Evolutionary conservation across 2,797 vertebrate genomes (phyloP).

Genomic region (Sebastiscus albofasciatus): DNA sequence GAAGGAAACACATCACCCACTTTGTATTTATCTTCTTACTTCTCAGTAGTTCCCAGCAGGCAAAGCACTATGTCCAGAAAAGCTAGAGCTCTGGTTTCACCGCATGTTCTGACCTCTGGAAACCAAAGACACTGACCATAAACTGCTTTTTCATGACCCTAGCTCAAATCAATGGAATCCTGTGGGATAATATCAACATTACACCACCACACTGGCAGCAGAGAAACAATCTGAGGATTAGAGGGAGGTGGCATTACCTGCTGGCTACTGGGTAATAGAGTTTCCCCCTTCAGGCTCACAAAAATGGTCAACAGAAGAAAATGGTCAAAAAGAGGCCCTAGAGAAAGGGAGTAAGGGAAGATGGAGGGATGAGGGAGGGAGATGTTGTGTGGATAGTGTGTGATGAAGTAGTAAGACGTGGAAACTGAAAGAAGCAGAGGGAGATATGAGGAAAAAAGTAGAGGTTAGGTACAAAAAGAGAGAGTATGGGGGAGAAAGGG

Average conservation of each 20-base stretch:
- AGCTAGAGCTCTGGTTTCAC: constrained; percentile 78
- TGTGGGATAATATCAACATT: constrained; percentile 80
- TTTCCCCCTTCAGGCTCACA: constrained; percentile 47
- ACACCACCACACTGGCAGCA: constrained; percentile 61
- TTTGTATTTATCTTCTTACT: constrained; percentile 65
- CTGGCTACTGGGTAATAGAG: constrained; percentile 64
- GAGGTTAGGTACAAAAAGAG: constrained; percentile 23
- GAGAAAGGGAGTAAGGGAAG: constrained; percentile 13
- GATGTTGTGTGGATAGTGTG: not conserved
- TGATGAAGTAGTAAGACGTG: constrained; percentile 27
- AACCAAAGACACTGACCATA: constrained; percentile 81
- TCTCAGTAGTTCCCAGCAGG: constrained; percentile 73
- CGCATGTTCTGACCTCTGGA: constrained; percentile 77
- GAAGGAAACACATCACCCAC: constrained; percentile 26
- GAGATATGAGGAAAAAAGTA: constrained; percentile 20
- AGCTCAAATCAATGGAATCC: constrained; percentile 73
- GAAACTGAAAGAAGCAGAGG: constrained; percentile 20
- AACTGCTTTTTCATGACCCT: constrained; percentile 80
- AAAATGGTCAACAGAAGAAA: constrained; percentile 58
- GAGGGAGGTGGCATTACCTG: constrained; percentile 44
- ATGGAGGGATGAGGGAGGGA: not conserved
- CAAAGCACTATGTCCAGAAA: constrained; percentile 72
- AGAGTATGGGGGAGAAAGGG: constrained; percentile 18
- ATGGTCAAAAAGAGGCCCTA: constrained; percentile 44
- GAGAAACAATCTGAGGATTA: constrained; percentile 67